Evolutionary conservation across 2,113 vertebrate genomes (phyloP).

Genomic region (Mungos mungo): DNA sequence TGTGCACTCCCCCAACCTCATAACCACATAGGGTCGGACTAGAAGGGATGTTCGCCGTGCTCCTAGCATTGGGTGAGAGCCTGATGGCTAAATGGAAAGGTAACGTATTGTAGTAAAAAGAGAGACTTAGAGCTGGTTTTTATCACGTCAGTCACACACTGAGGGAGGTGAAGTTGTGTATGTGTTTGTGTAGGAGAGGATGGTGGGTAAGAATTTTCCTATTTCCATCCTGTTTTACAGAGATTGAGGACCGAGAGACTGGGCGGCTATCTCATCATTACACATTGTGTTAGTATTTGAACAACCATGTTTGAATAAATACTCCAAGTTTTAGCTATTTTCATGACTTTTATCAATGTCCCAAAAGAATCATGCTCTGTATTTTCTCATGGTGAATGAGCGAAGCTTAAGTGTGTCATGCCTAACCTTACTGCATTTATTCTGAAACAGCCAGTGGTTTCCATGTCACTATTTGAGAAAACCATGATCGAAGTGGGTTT

Average conservation of each 20-base stretch:
- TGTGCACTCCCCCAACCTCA: neutral
- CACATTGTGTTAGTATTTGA: neutral
- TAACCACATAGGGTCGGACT: neutral
- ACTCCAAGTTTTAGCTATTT: neutral
- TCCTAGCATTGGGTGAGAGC: neutral
- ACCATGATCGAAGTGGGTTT: neutral
- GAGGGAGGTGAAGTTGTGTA: neutral
- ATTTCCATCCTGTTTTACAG: conserved; percentile 24
- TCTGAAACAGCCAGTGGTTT: neutral
- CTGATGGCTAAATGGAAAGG: neutral
- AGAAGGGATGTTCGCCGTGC: neutral
- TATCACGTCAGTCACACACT: neutral
- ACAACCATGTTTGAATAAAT: neutral
- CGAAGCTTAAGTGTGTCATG: neutral
- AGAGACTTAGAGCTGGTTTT: neutral
- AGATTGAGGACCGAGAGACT: neutral
- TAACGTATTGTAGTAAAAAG: neutral
- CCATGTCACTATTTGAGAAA: neutral
- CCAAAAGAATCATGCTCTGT: neutral
- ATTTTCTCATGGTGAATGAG: neutral
- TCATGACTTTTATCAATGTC: neutral
- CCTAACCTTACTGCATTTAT: neutral
- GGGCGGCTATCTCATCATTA: neutral
- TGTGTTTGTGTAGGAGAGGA: neutral
- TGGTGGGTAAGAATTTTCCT: neutral